phyloP scores from a whole-genome alignment of 2,797 vertebrate species.

The Thaleichthys pacificus region DNA sequence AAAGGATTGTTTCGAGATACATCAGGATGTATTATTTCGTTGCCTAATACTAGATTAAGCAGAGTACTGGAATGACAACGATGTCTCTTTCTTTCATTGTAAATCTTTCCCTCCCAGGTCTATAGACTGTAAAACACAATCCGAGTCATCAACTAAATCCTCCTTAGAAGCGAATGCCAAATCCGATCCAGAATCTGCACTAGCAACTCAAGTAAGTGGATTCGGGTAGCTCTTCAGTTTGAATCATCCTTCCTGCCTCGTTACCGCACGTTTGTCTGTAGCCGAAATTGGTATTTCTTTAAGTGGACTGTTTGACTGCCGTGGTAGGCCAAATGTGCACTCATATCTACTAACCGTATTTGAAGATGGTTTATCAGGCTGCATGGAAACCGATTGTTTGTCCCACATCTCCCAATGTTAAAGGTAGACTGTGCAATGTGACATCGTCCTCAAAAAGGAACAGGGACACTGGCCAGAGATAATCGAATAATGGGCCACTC shows the following conservation, averaged over 20 bases:
- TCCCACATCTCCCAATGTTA: neutral
- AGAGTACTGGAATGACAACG: neutral
- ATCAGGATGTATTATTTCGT: neutral
- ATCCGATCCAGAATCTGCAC: slow-evolving; percentile 75
- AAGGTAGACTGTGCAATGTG: neutral
- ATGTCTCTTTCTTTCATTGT: neutral
- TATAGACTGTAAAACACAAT: slow-evolving; percentile 85
- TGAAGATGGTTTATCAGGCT: neutral
- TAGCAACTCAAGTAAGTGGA: slow-evolving; percentile 86
- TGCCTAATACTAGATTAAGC: no score
- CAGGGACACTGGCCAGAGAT: neutral
- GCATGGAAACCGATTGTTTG: neutral
- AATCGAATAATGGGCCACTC: neutral
- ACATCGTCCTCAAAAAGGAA: neutral
- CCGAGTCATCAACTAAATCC: slow-evolving; percentile 79
- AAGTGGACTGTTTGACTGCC: slow-evolving; percentile 24
- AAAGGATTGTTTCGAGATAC: neutral
- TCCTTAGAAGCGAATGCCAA: slow-evolving; percentile 80
- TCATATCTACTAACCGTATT: slow-evolving; percentile 9
- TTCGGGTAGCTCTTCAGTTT: slow-evolving; percentile 5
- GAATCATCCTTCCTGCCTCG: slow-evolving; percentile 32
- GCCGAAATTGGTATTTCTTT: slow-evolving; percentile 15
- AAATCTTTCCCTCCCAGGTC: slow-evolving; percentile 74
- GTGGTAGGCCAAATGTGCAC: neutral
- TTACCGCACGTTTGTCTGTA: slow-evolving; percentile 19